Evolutionary conservation across 37 sponge, comb jelly and placozoan species (phyloP), one percentile per base, ranked within the genome.

Genomic region (Eunapius fragilis): DNA sequence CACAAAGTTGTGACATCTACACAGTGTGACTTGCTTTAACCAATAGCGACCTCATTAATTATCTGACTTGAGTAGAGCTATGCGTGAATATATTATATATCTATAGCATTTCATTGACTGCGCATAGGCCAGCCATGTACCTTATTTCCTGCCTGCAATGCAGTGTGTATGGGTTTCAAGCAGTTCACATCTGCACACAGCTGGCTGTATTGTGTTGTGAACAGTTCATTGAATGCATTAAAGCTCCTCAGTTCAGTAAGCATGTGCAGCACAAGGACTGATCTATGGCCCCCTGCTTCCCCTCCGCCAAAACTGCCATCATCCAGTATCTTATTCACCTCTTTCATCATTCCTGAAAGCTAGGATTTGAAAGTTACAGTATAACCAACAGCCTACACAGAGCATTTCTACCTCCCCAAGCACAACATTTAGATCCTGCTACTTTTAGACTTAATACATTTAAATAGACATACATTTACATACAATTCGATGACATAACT

Each of bases 271-370:
- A 86, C 72, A 35, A 95, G 26, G 26, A 89, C 80, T 76, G 86
- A 80, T 19, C 82, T 84, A 67, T 96, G 94, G 9, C 96, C 96
- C 12, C 84, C 87, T 0, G n/a, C 31, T 10, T 67, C 71, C 2
- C 87, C 96, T 26, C 94, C 96, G 31, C 94, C 94, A 33, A 72
- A 87, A 31, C 19, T n/a, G 28, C 68, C 70, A 69, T 91, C 87
- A 68, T 80, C 88, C 71, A 96, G 76, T 19, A 88, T 10, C 2
- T 50, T 85, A 58, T 58, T 58, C 14, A 58, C 58, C 0, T 58
- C 58, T 13, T 13, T 11, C 58, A 58, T 4, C 17, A 58, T 2
- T 13, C 1, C 14, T 58, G 58, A 19, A 12, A 58, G 58, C 58
- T 58, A 2, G 22, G 14, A 58, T 58, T 19, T 17, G 14, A 45